A percentile compares a stretch with the other conserved stretches of the same genome.
These are phyloP conservation scores for Drosophila carrolli DNA, from an alignment of 1,140 invertebrate genomes.

Conservation along the genomic window DNA sequence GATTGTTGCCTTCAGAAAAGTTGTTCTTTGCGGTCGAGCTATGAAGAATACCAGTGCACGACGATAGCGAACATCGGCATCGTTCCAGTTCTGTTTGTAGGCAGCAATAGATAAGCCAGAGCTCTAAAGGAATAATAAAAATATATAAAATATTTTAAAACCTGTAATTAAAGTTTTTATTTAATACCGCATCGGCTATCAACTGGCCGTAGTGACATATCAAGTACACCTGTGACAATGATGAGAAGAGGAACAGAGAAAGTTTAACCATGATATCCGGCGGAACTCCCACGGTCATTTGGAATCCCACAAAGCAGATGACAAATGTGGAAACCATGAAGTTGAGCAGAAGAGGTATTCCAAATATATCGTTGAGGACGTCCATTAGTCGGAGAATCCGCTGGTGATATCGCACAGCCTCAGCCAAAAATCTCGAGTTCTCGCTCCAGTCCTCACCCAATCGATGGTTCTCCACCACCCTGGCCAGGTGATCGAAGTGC, in stretches of 20 bases:
- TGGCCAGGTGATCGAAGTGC: conserved; percentile 67
- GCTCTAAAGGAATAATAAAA: conserved; percentile 37
- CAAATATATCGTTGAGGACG: conserved; percentile 61
- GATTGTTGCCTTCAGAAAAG: conserved; percentile 60
- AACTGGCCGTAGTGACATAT: conserved; percentile 71
- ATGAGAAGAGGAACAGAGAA: conserved; percentile 55
- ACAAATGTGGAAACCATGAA: conserved; percentile 74
- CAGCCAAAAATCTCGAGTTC: conserved; percentile 26
- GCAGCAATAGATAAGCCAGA: conserved; percentile 50
- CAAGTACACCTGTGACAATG: conserved; percentile 60
- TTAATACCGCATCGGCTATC: conserved; percentile 59
- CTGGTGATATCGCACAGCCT: conserved; percentile 56
- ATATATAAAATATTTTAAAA: not conserved
- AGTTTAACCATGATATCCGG: conserved; percentile 62
- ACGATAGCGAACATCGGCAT: conserved; percentile 65
- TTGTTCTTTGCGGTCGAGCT: conserved; percentile 60
- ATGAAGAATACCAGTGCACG: conserved; percentile 60
- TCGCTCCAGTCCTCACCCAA: conserved; percentile 33
- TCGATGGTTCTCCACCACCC: conserved; percentile 19
- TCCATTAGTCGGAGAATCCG: conserved; percentile 32
- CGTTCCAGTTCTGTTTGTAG: conserved; percentile 72
- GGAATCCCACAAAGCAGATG: conserved; percentile 76
- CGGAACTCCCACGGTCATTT: conserved; percentile 66
- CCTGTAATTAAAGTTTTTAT: too few relatives aligned
- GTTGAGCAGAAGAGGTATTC: conserved; percentile 61